Evolutionary conservation across 2,888 invertebrate species (phyloP), one percentile per base, ranked within the genome.

Genomic region (Drosophila siamana): DNA sequence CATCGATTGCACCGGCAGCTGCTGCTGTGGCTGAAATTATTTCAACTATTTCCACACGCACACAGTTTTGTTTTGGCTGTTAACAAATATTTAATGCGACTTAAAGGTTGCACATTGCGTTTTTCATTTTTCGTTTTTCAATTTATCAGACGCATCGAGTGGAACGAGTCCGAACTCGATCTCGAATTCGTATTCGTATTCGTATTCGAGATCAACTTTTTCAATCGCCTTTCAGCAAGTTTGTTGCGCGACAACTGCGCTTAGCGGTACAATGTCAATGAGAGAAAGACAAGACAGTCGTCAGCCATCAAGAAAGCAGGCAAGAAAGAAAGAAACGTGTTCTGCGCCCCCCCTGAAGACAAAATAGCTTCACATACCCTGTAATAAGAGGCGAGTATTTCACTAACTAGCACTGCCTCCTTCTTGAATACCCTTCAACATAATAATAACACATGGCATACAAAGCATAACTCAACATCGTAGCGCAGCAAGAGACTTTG

Each of bases 11-110:
- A 76, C 72, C 69, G 62, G 60, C 52, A 43, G 40, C 33, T 51
- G 52, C 69, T 61, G 63, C 13, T 13, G 13, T 1, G 2, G n/a
- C 48, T 33, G 63, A 71, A 75, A 86, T 86, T 57, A 85, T 75
- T 83, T 80, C 61, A 78, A 75, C 69, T 69, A 86, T 84, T 88
- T 84, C 82, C 85, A 60, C 80, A 83, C 64, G 26, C 33, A 33
- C 30, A 57, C 67, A 68, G 59, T 83, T 71, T 76, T 69, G 61
- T 56, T 84, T 60, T 75, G 60, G 62, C 62, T 78, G 77, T 87
- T 85, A 75, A 76, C 88, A 86, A 88, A 83, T 74, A 80, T 71
- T 76, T 77, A 86, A 82, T 82, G 77, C 69, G 70, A 67, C 78
- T 81, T 74, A 64, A 72, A 85, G 47, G 69, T 64, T 85, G 71